phyloP scores from a whole-genome alignment of 2,113 vertebrate species.

The Cariama cristata region DNA sequence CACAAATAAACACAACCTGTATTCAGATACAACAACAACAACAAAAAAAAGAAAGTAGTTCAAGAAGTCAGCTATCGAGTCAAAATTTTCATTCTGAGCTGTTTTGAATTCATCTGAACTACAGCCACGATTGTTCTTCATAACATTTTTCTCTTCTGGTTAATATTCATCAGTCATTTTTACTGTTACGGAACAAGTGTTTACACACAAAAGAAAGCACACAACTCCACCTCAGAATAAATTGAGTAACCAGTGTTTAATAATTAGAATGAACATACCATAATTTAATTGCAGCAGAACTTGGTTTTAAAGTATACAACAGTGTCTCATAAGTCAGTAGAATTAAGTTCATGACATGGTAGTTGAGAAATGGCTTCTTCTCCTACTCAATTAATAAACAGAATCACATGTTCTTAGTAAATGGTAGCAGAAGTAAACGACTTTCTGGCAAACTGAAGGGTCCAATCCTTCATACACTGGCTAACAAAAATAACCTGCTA shows the following conservation, averaged over 20 bases:
- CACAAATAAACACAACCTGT: neutral
- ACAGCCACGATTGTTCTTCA: neutral
- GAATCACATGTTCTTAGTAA: constrained; percentile 27
- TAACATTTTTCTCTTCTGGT: neutral
- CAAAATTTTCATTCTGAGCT: neutral
- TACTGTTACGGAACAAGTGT: constrained; percentile 9
- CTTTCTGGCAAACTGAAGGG: neutral
- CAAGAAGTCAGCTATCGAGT: neutral
- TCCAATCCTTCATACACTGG: neutral
- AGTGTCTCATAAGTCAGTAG: neutral
- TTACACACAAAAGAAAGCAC: constrained; percentile 22
- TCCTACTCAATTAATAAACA: constrained; percentile 22
- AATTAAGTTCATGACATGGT: neutral
- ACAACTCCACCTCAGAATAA: constrained; percentile 37
- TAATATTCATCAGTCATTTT: constrained; percentile 41
- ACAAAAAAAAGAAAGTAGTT: neutral
- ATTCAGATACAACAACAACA: neutral
- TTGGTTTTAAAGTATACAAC: neutral
- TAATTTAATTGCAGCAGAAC: constrained; percentile 47
- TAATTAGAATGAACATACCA: constrained; percentile 43
- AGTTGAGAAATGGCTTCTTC: constrained; percentile 30
- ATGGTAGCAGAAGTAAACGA: neutral
- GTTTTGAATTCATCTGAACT: neutral
- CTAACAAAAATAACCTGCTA: neutral
- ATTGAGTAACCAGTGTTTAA: constrained; percentile 29